Base-by-base conservation (phyloP, 2,797 vertebrate species). In the Lacerta agilis region DNA sequence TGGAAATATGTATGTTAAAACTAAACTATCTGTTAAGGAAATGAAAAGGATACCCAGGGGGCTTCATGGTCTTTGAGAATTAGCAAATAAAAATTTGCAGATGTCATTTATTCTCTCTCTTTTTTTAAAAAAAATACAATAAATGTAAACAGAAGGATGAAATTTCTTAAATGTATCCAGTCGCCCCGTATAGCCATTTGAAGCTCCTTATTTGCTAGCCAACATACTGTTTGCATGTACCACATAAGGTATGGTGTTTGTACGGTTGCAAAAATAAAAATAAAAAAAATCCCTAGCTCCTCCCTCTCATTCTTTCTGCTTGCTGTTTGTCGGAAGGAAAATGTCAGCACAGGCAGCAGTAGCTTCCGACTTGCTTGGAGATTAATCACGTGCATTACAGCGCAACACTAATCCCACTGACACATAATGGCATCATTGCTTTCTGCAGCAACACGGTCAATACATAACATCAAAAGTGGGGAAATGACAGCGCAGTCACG, bases 1-100 rank as follows among this genome's bases (percentile, higher is more conserved):
- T 87, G 90, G 86, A 92, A 94, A 77, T 90, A 91, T 93, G 43
- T 36, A 92, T 71, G 94, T 95, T 94, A 93, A 93, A 92, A 93
- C 93, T 93, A 92, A 95, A 92, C 85, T 94, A 78, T 93, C 78
- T 94, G 92, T 94, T 93, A 92, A 94, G 94, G 71, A 94, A 95
- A 92, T 91, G 64, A 91, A 94, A 92, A 82, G 87, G 13, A 92
- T 87, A 92, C 82, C 92, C 36, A 29, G 85, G 94, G 55, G 55
- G 64, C 67, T 95, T 95, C 55, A 91, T 88, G 85, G 90, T 82
- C 87, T 93, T 96, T 95, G 91, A 88, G 92, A 94, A 92, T 93
- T 89, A 93, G 49, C 93, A 75, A 83, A 92, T 94, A 94, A 96
- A 94, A 95, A 45, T 89, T 94, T 95, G 85, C 94, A 94, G 89